These are phyloP conservation scores for Penaeus japonicus DNA, from an alignment of 1,140 invertebrate genomes.

Conservation along the genomic window DNA sequence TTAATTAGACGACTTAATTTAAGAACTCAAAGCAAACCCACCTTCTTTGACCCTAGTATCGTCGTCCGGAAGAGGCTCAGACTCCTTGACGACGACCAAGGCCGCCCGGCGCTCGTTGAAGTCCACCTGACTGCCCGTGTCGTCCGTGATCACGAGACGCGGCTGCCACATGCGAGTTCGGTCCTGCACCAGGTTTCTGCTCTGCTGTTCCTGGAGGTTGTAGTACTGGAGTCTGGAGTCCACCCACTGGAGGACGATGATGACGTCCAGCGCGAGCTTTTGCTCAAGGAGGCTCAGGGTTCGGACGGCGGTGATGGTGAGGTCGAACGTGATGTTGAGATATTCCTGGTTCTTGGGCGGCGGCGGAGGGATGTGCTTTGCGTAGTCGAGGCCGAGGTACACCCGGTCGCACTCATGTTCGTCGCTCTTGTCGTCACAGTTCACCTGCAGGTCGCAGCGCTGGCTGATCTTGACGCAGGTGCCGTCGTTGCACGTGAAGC, in stretches of 20 bases:
- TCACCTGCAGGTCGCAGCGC: constrained; percentile 71
- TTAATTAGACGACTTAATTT: background rate
- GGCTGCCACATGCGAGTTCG: background rate
- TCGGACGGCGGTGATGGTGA: constrained; percentile 7
- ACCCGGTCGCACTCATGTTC: constrained; percentile 70
- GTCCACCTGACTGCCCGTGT: background rate
- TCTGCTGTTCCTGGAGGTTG: background rate
- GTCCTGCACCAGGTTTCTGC: background rate
- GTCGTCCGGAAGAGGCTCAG: background rate
- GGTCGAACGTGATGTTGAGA: background rate
- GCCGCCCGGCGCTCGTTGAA: background rate
- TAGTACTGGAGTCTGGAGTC: constrained; percentile 14
- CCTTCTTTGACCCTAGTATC: constrained; percentile 19
- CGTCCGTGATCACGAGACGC: background rate
- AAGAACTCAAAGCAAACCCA: background rate
- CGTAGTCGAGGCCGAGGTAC: background rate
- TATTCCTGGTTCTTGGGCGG: background rate
- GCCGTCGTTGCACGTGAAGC: constrained; percentile 65
- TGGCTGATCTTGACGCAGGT: constrained; percentile 64
- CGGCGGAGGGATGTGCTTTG: background rate
- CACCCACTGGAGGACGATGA: constrained; percentile 6
- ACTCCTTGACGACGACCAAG: constrained; percentile 11
- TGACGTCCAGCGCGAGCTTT: constrained; percentile 13
- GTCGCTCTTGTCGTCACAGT: constrained; percentile 77
- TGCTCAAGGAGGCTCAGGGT: background rate